Percentiles rank a stretch among this genome's conserved stretches.
Evolutionary conservation across 2,888 invertebrate species (phyloP).

Genomic region (Trissonchulus latispiculum): DNA sequence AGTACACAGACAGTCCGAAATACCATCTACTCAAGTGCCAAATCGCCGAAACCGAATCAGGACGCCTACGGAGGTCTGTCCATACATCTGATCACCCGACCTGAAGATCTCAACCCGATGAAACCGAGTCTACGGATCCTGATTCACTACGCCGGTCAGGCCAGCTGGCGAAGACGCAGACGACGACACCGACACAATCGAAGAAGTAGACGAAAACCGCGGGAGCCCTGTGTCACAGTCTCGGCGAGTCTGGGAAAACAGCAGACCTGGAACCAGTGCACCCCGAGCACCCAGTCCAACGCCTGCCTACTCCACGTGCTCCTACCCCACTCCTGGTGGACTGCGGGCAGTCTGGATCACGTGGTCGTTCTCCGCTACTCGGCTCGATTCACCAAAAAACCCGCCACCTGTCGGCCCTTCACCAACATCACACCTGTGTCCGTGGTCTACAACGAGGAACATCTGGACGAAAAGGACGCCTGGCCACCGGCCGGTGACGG

Average conservation of each 20-base stretch:
- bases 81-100: background rate
- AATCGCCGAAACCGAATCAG: background rate
- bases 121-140: background rate
- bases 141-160: background rate
- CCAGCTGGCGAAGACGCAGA: background rate
- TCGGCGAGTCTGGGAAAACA: background rate
- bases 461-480: no score
- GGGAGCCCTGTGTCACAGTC: background rate
- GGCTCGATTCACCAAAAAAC: background rate
- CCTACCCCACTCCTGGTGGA: background rate
- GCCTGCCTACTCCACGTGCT: background rate
- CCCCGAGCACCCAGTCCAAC: background rate
- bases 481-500: no score
- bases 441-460: no score
- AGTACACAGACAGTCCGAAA: background rate
- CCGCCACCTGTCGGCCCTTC: background rate
- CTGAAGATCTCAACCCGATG: background rate
- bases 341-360: background rate
- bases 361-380: background rate
- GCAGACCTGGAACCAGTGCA: background rate
- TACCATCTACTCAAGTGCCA: background rate
- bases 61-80: background rate
- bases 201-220: background rate
- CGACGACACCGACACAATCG: background rate
- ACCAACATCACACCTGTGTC: background rate